These are phyloP conservation scores for Lerista edwardsae DNA, from an alignment of 2,797 vertebrate species.

Conservation along the genomic window DNA sequence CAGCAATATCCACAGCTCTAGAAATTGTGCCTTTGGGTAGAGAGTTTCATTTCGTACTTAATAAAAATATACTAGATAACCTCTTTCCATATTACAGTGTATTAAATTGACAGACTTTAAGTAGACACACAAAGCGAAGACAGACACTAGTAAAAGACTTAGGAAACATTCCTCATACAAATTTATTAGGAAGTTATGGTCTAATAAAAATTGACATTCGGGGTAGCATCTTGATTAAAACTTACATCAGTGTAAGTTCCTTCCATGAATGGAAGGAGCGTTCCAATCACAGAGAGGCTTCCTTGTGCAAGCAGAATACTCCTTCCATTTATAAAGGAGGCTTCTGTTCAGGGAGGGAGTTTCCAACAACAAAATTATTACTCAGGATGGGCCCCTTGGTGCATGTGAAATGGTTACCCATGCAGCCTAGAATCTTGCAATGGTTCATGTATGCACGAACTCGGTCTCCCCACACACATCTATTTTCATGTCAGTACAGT, in stretches of 20 bases:
- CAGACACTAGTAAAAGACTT: background rate
- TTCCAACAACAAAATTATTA: too few species aligned
- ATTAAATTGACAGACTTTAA: background rate
- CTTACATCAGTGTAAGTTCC: too few species aligned
- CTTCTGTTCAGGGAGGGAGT: too few species aligned
- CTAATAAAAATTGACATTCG: background rate
- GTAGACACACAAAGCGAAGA: background rate
- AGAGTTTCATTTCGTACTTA: background rate
- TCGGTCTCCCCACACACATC: background rate
- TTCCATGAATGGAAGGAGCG: too few species aligned
- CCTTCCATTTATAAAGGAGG: too few species aligned
- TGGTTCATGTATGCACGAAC: background rate
- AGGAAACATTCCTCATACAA: background rate
- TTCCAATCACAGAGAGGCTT: too few species aligned
- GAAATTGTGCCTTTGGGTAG: background rate
- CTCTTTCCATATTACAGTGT: background rate
- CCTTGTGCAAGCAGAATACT: too few species aligned
- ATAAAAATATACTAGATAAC: constrained; percentile 9
- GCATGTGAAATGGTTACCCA: too few species aligned
- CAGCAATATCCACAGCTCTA: constrained; percentile 18
- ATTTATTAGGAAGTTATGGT: background rate
- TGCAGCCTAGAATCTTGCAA: too few species aligned
- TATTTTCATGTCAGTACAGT: background rate
- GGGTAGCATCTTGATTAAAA: too few species aligned
- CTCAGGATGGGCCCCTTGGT: too few species aligned